Base-by-base conservation (phyloP, 2,888 invertebrate genomes). In the Adelphocoris suturalis region DNA sequence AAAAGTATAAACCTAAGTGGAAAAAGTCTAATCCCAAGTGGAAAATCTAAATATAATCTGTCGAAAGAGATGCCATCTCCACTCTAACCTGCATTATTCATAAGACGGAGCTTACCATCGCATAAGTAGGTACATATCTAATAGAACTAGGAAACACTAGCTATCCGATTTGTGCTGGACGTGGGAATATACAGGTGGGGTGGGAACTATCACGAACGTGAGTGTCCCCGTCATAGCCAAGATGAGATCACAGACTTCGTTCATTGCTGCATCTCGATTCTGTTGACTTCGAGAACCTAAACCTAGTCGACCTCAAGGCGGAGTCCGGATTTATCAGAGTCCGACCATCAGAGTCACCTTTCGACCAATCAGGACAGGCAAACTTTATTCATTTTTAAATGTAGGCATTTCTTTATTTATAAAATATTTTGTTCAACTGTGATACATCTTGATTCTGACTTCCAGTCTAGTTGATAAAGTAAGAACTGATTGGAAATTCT, bases 221-320 rank as follows among this genome's bases (percentile, higher is more conserved):
- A 99, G 95, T 90, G 98, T 97, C 92, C 99, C 99, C 92, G 97
- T 96, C 97, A 99, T 97, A 92, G 97, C 96, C 92, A 98, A 97
- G 93, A 99, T 95, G 93, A 99, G 96, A 93, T 98, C 98, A 94
- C 99, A 99, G 93, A 99, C 99, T 93, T 99, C 99, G 94, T 99
- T 98, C 92, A 99, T 98, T 80, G 97, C 91, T 98, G 96, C 97
- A 99, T 96, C 93, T 97, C 97, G 90, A 98, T 96, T 52, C 98
- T 98, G 94, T 99, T 99, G 68, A 99, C 98, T 93, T 98, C 99
- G 48, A 99, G 94, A 80, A 98, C 97, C n/a, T n/a, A n/a, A n/a
- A n/a, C n/a, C 94, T 99, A 99, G 93, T 99, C 99, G 90, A 99
- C 99, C 94, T 99, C 99, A 93, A 98, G 98, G 89, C 99, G 94